Base-by-base conservation (phyloP, 2,113 vertebrate species). In the Smithornis capensis region DNA sequence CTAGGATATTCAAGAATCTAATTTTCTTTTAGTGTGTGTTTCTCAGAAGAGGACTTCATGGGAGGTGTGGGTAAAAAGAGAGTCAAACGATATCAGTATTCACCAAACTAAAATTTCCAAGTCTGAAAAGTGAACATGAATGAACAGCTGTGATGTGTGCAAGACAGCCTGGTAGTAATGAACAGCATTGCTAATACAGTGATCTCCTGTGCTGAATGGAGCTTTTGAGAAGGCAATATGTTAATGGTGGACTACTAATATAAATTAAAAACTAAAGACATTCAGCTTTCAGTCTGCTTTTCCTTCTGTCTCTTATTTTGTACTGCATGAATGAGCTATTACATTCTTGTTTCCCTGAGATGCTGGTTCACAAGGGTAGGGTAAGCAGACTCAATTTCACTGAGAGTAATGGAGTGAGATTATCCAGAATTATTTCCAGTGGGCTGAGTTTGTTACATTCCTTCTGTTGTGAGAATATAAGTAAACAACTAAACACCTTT, bases 351-450 rank as follows among this genome's bases (percentile, higher is more conserved):
- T 98, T 97, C 65, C 17, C 93, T 56, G 78, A 94, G 94, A 97
- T 95, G 91, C 60, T 95, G 90, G 94, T 94, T 97, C 97, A 97
- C 97, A 92, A 59, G 97, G 95, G 97, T 96, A 97, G 96, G 96
- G 92, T 84, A 92, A 97, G 90, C 97, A 97, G 97, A 97, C 98
- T 98, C 97, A 97, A 97, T 98, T 98, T 98, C 96, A 92, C 94
- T 12, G 85, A 75, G 70, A 96, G 98, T 98, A 98, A 98, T 98
- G 97, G 97, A 97, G 95, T 98, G 96, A 98, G 97, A 98, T 98
- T 98, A 98, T 98, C 97, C 95, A 90, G 96, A 97, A 98, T 98
- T 98, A 98, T 97, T 98, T 98, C 97, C 98, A 97, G 97, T 96
- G 97, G 97, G 96, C 92, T 98, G 97, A 94, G 89, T 95, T 91